These are phyloP conservation scores for Henicopernis longicauda DNA, from an alignment of 2,113 vertebrate species.

Conservation along the genomic window DNA sequence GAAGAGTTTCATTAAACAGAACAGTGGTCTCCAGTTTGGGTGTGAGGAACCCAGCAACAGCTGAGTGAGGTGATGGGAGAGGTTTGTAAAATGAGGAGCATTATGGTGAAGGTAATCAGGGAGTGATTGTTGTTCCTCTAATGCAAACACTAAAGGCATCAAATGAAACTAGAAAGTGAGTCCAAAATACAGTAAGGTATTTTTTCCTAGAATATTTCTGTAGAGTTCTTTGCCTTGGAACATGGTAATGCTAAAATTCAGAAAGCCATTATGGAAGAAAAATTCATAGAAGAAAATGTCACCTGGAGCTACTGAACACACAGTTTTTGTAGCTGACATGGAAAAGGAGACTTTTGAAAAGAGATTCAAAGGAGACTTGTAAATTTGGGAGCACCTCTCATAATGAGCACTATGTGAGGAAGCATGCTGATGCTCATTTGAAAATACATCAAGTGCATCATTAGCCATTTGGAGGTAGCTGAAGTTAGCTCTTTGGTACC, in stretches of 20 bases:
- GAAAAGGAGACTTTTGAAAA: conserved; percentile 10
- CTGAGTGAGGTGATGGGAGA: not conserved
- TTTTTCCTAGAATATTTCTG: not conserved
- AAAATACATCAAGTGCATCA: not conserved
- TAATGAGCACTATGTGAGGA: not conserved
- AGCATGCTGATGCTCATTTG: not conserved
- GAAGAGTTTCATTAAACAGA: not conserved
- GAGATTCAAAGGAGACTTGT: not conserved
- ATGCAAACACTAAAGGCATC: not conserved
- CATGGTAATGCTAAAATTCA: not conserved
- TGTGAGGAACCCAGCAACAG: not conserved
- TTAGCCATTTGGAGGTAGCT: not conserved
- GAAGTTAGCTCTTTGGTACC: conserved; percentile 4
- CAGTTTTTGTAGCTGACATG: not conserved
- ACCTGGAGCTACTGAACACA: conserved; percentile 9
- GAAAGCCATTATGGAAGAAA: not conserved
- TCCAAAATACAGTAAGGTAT: not conserved
- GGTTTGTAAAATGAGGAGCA: not conserved
- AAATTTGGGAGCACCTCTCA: not conserved
- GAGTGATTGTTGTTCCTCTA: not conserved
- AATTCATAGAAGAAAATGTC: not conserved
- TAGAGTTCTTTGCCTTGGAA: not conserved
- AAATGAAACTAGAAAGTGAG: not conserved
- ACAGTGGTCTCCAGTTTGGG: not conserved
- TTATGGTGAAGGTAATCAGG: not conserved